phyloP scores from a whole-genome alignment of 1,140 invertebrate species.

The Apolygus lucorum region DNA sequence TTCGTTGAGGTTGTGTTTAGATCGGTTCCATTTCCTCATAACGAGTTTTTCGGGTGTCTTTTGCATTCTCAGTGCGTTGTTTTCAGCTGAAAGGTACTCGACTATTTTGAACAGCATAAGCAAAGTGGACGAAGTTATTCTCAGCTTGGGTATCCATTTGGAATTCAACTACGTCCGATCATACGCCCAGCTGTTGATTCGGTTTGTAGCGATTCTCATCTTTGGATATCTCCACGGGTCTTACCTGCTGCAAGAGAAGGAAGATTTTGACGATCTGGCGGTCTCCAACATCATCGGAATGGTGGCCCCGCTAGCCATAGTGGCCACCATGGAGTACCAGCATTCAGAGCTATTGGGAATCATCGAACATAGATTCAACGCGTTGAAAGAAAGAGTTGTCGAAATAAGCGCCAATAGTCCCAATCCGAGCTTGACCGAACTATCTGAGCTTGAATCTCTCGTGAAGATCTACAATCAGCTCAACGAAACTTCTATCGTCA shows the following conservation, averaged over 20 bases:
- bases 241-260: not conserved
- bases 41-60: not conserved
- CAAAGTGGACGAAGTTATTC: not conserved
- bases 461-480: slow-evolving; percentile 9
- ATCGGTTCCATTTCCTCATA: not conserved
- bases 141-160: not conserved
- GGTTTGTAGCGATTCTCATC: not conserved
- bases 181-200: not conserved
- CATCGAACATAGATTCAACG: not conserved
- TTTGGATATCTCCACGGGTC: not conserved
- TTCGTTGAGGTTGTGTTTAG: not conserved
- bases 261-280: not conserved
- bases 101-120: not conserved
- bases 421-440: not conserved
- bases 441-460: not conserved
- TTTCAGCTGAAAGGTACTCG: not conserved
- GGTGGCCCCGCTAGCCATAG: not conserved
- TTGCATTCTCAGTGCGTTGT: not conserved
- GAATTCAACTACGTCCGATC: not conserved
- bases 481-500: not conserved
- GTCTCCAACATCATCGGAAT: not conserved
- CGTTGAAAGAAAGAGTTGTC: not conserved
- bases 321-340: not conserved
- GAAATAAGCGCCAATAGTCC: not conserved
- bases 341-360: not conserved